phyloP scores from a whole-genome alignment of 2,888 invertebrate species.

The Platycheirus rosarum region DNA sequence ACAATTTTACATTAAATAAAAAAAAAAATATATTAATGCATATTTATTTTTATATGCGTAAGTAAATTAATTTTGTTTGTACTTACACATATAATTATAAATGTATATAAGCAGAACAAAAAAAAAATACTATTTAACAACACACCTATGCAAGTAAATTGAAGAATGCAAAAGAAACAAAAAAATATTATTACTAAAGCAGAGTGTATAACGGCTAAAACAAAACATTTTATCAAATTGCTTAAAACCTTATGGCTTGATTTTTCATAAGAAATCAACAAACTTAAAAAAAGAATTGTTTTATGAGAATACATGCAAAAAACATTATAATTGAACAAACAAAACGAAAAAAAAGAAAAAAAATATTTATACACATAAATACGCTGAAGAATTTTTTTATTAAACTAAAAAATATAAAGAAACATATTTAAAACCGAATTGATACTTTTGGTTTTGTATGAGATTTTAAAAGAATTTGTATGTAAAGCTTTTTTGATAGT shows the following conservation, averaged over 20 bases:
- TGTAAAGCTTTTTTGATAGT: too few relatives aligned
- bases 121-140: constrained; percentile 43
- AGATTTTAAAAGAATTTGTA: not conserved
- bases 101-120: constrained; percentile 34
- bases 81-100: constrained; percentile 44
- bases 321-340: constrained; percentile 49
- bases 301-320: constrained; percentile 54
- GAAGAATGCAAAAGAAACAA: constrained; percentile 28
- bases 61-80: constrained; percentile 24
- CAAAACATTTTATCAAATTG: constrained; percentile 69
- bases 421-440: constrained; percentile 74
- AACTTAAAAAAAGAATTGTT: constrained; percentile 67
- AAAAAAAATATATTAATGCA: constrained; percentile 12
- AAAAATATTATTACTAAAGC: too few relatives aligned
- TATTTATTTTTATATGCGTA: constrained; percentile 45
- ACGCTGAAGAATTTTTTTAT: constrained; percentile 76
- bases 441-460: not conserved
- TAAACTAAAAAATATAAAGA: constrained; percentile 76
- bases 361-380: constrained; percentile 76
- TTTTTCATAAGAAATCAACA: constrained; percentile 72
- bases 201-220: constrained; percentile 63
- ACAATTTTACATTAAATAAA: constrained; percentile 46
- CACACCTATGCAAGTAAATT: constrained; percentile 36
- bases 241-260: constrained; percentile 75
- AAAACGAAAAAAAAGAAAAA: constrained; percentile 64